These are phyloP conservation scores for Calephelis virginiensis DNA, from an alignment of 1,140 invertebrate species.

Conservation along the genomic window DNA sequence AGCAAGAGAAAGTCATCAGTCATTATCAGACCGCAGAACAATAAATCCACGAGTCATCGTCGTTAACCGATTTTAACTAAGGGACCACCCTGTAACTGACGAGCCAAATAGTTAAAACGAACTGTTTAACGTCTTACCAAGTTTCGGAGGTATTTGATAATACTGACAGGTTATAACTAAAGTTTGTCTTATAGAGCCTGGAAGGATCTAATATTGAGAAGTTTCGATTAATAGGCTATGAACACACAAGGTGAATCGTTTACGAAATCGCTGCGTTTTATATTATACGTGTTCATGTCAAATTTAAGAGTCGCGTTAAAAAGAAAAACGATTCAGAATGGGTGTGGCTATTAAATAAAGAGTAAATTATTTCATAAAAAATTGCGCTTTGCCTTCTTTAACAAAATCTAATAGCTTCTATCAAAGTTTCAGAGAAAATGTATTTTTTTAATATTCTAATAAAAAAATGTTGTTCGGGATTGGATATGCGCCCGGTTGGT, in stretches of 20 bases:
- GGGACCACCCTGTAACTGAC: slow-evolving; percentile 41
- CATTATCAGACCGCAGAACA: slow-evolving; percentile 67
- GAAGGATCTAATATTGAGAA: background rate
- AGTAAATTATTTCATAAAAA: too few relatives aligned
- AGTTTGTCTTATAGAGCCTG: background rate
- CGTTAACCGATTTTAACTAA: slow-evolving; percentile 57
- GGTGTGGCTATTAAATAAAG: too few relatives aligned
- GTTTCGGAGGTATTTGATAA: slow-evolving; percentile 1
- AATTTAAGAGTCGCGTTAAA: too few relatives aligned
- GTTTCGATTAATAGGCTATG: background rate
- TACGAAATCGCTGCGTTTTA: too few relatives aligned
- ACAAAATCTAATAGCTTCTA: too few relatives aligned
- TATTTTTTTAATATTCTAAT: too few relatives aligned
- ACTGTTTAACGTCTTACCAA: slow-evolving; percentile 24
- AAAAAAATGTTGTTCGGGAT: too few relatives aligned
- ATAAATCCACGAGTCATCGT: slow-evolving; percentile 66
- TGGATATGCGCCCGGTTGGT: too few relatives aligned
- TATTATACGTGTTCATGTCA: too few relatives aligned
- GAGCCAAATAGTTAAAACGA: slow-evolving; percentile 18
- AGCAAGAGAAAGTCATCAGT: slow-evolving; percentile 64
- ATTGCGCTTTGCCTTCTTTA: too few relatives aligned
- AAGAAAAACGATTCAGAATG: too few relatives aligned
- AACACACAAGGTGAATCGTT: background rate
- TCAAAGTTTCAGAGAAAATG: too few relatives aligned
- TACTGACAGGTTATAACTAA: slow-evolving; percentile 6